Evolutionary conservation across 2,113 vertebrate species (phyloP).

Genomic region (Dipodomys merriami): DNA sequence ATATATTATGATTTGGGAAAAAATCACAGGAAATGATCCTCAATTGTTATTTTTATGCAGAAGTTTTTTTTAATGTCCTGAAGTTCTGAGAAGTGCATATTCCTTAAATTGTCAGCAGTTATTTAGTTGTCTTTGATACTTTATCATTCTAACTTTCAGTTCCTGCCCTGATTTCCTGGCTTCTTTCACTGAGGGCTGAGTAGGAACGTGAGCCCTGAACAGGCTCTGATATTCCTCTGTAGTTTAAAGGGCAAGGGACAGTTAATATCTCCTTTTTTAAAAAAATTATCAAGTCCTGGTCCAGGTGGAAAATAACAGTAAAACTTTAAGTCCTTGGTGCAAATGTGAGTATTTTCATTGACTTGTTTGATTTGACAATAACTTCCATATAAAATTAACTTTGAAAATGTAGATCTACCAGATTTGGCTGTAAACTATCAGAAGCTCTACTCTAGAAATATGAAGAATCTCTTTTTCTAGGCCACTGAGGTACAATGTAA

Average conservation of each 20-base stretch:
- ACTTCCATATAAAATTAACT: background rate
- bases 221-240: background rate
- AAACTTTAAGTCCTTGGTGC: background rate
- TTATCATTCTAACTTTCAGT: background rate
- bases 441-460: background rate
- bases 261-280: background rate
- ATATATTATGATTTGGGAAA: background rate
- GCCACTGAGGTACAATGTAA: background rate
- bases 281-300: background rate
- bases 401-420: background rate
- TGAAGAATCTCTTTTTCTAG: background rate
- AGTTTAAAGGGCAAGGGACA: background rate
- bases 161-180: background rate
- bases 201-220: background rate
- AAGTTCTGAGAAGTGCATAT: background rate
- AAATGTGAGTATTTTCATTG: background rate
- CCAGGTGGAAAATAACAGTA: background rate
- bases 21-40: background rate
- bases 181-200: background rate
- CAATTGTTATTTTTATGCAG: conserved; percentile 21
- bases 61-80: conserved; percentile 7
- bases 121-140: background rate
- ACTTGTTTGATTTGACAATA: background rate
- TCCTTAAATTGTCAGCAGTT: background rate
- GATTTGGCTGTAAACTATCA: background rate